A percentile compares a stretch with the other conserved stretches of the same genome.
Evolutionary conservation across 2,888 invertebrate species (phyloP).

Genomic region (Spisula subtruncata): DNA sequence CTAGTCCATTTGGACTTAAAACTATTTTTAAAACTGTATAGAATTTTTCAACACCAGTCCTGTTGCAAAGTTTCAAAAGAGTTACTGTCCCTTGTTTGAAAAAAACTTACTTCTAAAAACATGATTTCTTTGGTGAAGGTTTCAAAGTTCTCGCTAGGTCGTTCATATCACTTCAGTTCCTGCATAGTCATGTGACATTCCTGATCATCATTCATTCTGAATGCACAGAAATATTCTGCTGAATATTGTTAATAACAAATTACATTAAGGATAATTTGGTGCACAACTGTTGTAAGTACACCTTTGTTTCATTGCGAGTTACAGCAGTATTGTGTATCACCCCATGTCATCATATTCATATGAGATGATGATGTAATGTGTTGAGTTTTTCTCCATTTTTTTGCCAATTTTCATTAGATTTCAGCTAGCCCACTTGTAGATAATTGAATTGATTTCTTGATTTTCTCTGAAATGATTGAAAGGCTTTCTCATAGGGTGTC

Average conservation of each 20-base stretch:
- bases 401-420: neutral
- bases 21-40: no score
- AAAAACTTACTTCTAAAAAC: no score
- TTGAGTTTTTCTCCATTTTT: no score
- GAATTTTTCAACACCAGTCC: no score
- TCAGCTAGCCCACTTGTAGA: constrained; percentile 8
- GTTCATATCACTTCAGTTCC: neutral
- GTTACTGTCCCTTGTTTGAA: no score
- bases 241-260: neutral
- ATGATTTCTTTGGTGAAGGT: no score
- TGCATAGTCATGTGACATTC: neutral
- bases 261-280: no score
- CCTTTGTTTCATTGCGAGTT: no score
- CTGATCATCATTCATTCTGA: neutral
- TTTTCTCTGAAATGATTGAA: constrained; percentile 17
- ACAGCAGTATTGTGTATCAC: no score
- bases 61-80: no score
- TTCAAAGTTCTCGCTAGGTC: neutral
- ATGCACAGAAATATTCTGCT: neutral
- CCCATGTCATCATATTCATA: neutral
- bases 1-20: no score
- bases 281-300: no score
- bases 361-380: neutral
- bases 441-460: constrained; percentile 21
- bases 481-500: neutral